Evolutionary conservation across 2,797 vertebrate species (phyloP).

Genomic region (Nyctalus aviator): DNA sequence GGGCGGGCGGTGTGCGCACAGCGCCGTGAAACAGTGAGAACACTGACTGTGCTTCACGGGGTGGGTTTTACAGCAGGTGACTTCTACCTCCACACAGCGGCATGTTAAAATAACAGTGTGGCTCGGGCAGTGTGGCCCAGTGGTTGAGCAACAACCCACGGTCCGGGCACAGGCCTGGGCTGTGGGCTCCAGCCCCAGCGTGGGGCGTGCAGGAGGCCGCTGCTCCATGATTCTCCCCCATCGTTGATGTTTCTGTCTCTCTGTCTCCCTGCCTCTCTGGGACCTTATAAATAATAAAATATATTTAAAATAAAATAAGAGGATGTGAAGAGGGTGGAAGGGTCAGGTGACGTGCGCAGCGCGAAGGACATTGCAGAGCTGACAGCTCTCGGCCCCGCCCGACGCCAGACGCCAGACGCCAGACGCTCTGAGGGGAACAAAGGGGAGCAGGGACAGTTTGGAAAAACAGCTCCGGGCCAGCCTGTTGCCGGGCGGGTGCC

Average conservation of each 20-base stretch:
- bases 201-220: no score
- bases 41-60: background rate
- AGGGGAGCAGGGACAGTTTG: conserved; percentile 31
- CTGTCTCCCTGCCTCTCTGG: no score
- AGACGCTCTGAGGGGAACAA: background rate
- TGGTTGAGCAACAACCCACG: no score
- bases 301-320: background rate
- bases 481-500: conserved; percentile 52
- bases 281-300: background rate
- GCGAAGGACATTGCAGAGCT: background rate
- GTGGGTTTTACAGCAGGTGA: background rate
- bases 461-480: conserved; percentile 54
- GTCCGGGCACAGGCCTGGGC: no score
- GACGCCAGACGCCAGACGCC: conserved; percentile 29
- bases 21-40: background rate
- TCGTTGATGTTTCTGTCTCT: no score
- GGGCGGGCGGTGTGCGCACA: background rate
- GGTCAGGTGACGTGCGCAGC: background rate
- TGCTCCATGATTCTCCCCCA: no score
- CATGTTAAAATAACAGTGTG: background rate
- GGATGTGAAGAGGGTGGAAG: background rate
- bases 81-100: background rate
- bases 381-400: background rate
- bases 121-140: no score
- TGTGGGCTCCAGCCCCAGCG: no score